Evolutionary conservation across 2,797 vertebrate genomes (phyloP), one percentile per base, ranked within the genome.

Genomic region (Petrocephalus schoutedeni): DNA sequence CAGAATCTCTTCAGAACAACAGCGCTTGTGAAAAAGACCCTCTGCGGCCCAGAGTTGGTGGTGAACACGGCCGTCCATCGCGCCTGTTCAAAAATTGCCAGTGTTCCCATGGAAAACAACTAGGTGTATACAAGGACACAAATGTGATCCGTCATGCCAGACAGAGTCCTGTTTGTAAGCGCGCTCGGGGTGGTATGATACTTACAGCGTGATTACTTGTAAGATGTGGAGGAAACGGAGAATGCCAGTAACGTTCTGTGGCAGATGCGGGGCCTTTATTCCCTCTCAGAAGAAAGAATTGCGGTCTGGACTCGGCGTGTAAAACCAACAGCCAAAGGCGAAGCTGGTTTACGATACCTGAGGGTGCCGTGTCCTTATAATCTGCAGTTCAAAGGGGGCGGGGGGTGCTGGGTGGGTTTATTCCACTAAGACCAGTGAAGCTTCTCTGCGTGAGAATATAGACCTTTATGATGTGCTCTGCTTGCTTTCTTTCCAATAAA

Each of bases 291-390:
- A 53, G 49, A 53, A 84, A 84, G 82, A 54, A 21, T 28, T n/a
- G n/a, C 4, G 51, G 82, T 54, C 82, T 53, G 45, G 82, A 51
- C 82, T 54, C 82, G 54, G 45, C 51, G 23, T 54, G 9, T 84
- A 84, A 84, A 84, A 53, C 82, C 51, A 84, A 84, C 82, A 84
- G 82, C 82, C 82, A 14, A 53, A 2, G 82, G 82, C 82, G 1
- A 84, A 53, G 82, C 51, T 4, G 21, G 45, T 84, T 54, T 84
- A 54, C 9, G 82, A 53, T 84, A 53, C 51, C 82, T 53, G 51
- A 53, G 82, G 21, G 82, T 54, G 49, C 51, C 12, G 9, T 53
- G 82, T 84, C 21, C 82, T 23, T 28, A 28, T 84, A 23, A 84
- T 84, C 82, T 84, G 45, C 21, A 51, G 51, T 84, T 84, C 4